Evolutionary conservation across 1,140 invertebrate genomes (phyloP).

Genomic region (Pseudachorutes palmiensis): DNA sequence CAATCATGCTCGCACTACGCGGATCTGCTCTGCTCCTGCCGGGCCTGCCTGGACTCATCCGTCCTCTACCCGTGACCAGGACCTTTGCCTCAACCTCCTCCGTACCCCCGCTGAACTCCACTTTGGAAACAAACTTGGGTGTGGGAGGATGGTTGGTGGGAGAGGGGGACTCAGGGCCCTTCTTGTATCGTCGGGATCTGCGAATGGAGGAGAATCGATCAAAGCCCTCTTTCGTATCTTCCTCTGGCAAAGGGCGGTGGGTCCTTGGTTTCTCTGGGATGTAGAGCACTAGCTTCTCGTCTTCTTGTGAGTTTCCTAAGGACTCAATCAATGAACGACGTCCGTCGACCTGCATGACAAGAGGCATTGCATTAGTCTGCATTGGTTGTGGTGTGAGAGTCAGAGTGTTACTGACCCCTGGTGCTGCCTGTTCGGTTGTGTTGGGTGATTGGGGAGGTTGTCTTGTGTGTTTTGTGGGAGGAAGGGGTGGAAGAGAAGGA

Average conservation of each 20-base stretch:
- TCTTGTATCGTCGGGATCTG: constrained; percentile 70
- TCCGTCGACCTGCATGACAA: not conserved
- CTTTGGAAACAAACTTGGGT: constrained; percentile 32
- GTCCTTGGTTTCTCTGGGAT: constrained; percentile 42
- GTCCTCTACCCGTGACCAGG: not conserved
- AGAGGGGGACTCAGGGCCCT: constrained; percentile 50
- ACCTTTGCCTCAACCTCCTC: not conserved
- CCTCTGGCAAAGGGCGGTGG: not conserved
- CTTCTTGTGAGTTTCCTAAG: constrained; percentile 43
- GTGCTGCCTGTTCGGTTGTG: too few relatives aligned
- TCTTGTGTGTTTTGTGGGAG: too few relatives aligned
- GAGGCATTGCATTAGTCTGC: too few relatives aligned
- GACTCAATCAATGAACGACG: constrained; percentile 43
- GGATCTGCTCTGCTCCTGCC: constrained; percentile 17
- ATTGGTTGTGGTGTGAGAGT: too few relatives aligned
- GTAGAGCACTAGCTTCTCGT: constrained; percentile 56
- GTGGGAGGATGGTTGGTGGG: constrained; percentile 8
- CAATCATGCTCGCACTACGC: constrained; percentile 30
- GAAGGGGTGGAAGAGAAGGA: constrained; percentile 40
- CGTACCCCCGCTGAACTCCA: constrained; percentile 22
- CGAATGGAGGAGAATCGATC: constrained; percentile 71
- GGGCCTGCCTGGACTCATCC: not conserved
- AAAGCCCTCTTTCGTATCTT: constrained; percentile 47
- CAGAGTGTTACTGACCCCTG: too few relatives aligned
- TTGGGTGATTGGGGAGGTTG: not conserved